Conservation (phyloP, 2,888 invertebrate species). For the Rugalucina vietnamica region DNA sequence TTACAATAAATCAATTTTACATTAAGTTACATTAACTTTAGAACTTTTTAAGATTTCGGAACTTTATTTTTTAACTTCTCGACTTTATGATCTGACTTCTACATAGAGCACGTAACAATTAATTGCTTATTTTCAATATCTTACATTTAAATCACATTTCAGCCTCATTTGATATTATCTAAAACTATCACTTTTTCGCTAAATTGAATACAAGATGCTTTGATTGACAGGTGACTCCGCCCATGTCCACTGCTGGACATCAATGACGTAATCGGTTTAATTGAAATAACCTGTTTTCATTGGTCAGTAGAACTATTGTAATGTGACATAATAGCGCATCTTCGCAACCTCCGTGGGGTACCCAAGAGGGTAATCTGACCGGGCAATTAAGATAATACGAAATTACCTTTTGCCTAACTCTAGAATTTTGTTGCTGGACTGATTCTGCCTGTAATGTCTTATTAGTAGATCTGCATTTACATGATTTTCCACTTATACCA, state of each 20-base stretch:
- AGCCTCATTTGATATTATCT: constrained; percentile 48
- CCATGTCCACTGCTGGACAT: constrained; percentile 52
- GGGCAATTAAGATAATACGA: not conserved
- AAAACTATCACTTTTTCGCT: constrained; percentile 55
- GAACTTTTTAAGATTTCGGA: too few relatives aligned
- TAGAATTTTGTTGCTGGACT: too few relatives aligned
- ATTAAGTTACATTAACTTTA: too few relatives aligned
- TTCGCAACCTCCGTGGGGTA: not conserved
- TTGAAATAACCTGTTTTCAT: constrained; percentile 43
- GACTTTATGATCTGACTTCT: not conserved
- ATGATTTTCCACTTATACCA: too few relatives aligned
- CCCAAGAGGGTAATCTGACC: not conserved
- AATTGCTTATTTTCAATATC: constrained; percentile 53
- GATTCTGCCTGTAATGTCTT: too few relatives aligned
- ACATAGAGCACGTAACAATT: constrained; percentile 44
- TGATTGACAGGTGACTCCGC: constrained; percentile 54
- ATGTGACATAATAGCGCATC: constrained; percentile 52
- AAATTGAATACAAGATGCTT: constrained; percentile 36
- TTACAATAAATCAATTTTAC: too few relatives aligned
- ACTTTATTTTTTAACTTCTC: not conserved
- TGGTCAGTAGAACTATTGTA: constrained; percentile 46
- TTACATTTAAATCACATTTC: constrained; percentile 42
- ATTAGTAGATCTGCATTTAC: too few relatives aligned
- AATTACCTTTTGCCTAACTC: not conserved
- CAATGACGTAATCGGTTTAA: constrained; percentile 36